phyloP scores from a whole-genome alignment of 2,113 vertebrate species.

The Salvelinus fontinalis region DNA sequence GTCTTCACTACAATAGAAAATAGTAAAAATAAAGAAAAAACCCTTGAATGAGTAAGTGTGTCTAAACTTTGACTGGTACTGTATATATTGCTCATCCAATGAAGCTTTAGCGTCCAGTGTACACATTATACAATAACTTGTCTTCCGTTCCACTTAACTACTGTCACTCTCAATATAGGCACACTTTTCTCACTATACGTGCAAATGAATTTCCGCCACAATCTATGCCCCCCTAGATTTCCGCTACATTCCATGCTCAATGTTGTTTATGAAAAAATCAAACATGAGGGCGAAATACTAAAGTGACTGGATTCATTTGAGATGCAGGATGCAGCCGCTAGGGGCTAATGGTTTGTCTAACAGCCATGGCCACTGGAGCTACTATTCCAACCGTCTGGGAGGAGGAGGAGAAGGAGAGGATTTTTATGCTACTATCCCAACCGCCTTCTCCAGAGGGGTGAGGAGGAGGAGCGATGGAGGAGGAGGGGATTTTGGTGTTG shows the following conservation, averaged over 20 bases:
- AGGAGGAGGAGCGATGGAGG: conserved; percentile 14
- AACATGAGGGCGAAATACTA: neutral
- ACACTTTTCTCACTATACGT: neutral
- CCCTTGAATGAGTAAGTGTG: no score
- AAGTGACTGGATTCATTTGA: neutral
- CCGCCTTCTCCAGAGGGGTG: neutral
- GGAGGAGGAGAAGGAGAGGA: conserved; percentile 2
- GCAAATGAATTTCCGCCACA: neutral
- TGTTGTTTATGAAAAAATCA: neutral
- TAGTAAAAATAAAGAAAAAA: no score
- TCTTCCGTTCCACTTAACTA: neutral
- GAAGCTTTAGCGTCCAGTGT: neutral
- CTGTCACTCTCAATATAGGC: neutral
- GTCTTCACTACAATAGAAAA: no score
- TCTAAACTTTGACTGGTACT: no score
- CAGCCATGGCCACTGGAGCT: neutral
- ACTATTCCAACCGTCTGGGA: neutral
- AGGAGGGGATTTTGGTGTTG: conserved; percentile 9
- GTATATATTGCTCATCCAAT: neutral
- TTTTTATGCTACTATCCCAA: neutral
- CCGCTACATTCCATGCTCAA: neutral
- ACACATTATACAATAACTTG: neutral
- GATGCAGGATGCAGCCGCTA: neutral
- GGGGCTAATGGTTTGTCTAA: neutral
- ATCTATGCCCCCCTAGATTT: neutral